A percentile compares a stretch with the other conserved stretches of the same genome.
Evolutionary conservation across 2,113 vertebrate species (phyloP).

Genomic region (Pipra filicauda): DNA sequence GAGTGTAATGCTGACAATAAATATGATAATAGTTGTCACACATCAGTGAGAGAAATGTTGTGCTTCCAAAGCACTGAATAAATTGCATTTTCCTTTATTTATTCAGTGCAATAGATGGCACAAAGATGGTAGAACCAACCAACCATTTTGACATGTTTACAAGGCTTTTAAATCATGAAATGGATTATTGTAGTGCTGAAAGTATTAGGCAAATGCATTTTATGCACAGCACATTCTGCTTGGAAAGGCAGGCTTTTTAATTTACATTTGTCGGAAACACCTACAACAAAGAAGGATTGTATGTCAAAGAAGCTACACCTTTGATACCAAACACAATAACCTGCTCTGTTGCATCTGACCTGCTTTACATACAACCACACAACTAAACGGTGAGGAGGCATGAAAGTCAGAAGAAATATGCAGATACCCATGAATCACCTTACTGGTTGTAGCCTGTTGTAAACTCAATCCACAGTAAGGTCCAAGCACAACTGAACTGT

Average conservation of each 20-base stretch:
- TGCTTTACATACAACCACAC: neutral
- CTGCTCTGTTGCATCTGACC: neutral
- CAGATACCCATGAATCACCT: neutral
- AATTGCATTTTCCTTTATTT: conserved; percentile 80
- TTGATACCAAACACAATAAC: neutral
- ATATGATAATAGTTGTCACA: conserved; percentile 87
- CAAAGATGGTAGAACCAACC: conserved; percentile 67
- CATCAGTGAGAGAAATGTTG: conserved; percentile 79
- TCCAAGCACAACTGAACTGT: neutral
- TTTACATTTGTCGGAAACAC: conserved; percentile 39
- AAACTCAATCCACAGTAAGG: neutral
- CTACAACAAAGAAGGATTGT: neutral
- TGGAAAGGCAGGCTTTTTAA: conserved; percentile 55
- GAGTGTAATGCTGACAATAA: conserved; percentile 84
- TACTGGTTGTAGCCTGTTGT: neutral
- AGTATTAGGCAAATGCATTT: conserved; percentile 58
- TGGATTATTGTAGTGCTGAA: conserved; percentile 43
- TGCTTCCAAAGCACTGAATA: conserved; percentile 78
- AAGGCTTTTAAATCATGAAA: conserved; percentile 66
- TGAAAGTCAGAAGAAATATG: neutral
- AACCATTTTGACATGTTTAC: conserved; percentile 68
- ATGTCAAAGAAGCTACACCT: neutral
- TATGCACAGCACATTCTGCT: conserved; percentile 53
- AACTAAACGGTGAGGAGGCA: neutral
- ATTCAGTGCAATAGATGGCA: conserved; percentile 72